A percentile compares a stretch with the other conserved stretches of the same genome.
Conservation (phyloP, 2,797 vertebrate genomes). For the Leptatherina wallacei region DNA sequence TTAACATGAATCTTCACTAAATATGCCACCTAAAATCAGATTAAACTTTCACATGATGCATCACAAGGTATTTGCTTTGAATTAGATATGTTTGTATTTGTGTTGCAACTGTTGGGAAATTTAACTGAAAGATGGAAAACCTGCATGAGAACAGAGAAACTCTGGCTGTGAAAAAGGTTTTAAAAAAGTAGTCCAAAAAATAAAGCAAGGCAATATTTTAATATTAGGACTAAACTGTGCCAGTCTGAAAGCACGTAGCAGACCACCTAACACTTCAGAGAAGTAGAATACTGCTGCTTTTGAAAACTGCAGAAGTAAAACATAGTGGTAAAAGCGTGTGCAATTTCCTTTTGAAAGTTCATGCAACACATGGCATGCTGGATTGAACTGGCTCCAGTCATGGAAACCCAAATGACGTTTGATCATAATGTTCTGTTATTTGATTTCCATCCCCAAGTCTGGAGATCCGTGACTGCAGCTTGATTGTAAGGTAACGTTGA, state of each 20-base stretch:
- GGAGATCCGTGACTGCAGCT: conserved; percentile 53
- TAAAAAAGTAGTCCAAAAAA: background rate
- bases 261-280: conserved; percentile 2
- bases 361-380: conserved; percentile 13
- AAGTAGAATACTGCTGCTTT: conserved; percentile 24
- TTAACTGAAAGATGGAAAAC: background rate
- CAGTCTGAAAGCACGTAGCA: conserved; percentile 15
- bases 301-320: conserved; percentile 31
- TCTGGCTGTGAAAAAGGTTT: background rate
- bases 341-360: conserved; percentile 29
- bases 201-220: background rate
- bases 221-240: background rate
- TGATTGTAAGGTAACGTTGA: conserved; percentile 61
- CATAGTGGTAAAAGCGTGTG: conserved; percentile 24
- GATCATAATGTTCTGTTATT: conserved; percentile 64
- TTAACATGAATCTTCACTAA: conserved; percentile 15
- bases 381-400: conserved; percentile 56
- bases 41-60: conserved; percentile 33
- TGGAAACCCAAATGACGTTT: conserved; percentile 63
- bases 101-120: background rate
- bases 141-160: background rate
- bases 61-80: conserved; percentile 18
- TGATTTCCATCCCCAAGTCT: conserved; percentile 55
- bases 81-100: conserved; percentile 14
- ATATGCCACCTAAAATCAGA: conserved; percentile 20